Base-by-base conservation (phyloP, 2,888 invertebrate genomes). In the Leptarthrus brevirostris region DNA sequence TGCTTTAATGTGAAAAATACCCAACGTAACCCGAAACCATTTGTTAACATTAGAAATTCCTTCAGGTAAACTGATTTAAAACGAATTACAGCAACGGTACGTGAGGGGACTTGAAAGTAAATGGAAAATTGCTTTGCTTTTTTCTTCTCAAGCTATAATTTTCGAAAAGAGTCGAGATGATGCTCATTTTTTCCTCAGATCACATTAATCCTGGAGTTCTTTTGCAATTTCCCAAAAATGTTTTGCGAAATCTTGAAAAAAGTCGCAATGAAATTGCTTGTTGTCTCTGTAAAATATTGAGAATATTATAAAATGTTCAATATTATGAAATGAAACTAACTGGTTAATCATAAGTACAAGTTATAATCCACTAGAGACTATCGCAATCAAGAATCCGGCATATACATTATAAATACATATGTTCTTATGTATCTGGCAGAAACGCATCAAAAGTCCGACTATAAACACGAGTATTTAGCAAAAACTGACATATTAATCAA, bases 11-110 rank as follows among this genome's bases (percentile, higher is more conserved):
- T 30, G 30, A 30, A 30, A 30, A 30, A 30, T 30, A 30, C 40
- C 3, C n/a, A 40, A 40, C 10, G 8, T 40, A 40, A 12, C 3
- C 3, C 8, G 12, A 40, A 40, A 40, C 56, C 26, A 72, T 72
- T 72, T 72, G 72, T 72, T 72, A 72, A 72, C 54, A n/a, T 56
- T 34, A 34, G 54, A 72, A 53, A 58, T 72, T 72, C 72, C 36
- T 72, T 54, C 56, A 72, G 72, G 72, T 72, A 72, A 72, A 72
- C 72, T 54, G 72, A 72, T 72, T 72, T 72, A 36, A 72, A 72
- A 72, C 56, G 72, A 72, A 72, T 72, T 72, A 56, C 72, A 54
- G 12, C 22, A 24, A 34, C 22, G 18, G 36, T 54, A 72, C 72
- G 72, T 72, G 72, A 72, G 54, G n/a, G n/a, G 72, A 72, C 22